Conservation (phyloP, 2,888 invertebrate species). For the Microchrysa polita region DNA sequence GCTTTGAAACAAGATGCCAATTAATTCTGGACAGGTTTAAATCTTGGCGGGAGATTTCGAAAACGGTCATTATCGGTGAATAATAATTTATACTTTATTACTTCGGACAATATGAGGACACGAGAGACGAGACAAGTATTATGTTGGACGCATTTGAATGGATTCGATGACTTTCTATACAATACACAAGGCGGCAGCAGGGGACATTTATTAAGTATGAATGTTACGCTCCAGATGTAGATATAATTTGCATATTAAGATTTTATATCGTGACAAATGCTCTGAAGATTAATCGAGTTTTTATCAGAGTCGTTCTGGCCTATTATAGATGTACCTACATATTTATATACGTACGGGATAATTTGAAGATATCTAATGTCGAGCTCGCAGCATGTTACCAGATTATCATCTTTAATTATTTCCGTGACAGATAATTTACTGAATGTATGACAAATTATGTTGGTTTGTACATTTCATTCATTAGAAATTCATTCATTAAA, state of each 20-base stretch:
- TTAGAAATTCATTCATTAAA: background rate
- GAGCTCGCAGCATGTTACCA: conserved; percentile 23
- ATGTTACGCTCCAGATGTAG: conserved; percentile 37
- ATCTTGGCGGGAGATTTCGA: conserved; percentile 43
- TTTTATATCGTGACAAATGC: conserved; percentile 32
- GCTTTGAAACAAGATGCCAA: conserved; percentile 45
- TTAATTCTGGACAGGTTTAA: conserved; percentile 43
- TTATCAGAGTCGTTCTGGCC: background rate
- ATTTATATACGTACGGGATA: background rate
- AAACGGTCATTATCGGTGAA: conserved; percentile 42
- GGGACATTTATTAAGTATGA: conserved; percentile 14
- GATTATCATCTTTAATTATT: conserved; percentile 36
- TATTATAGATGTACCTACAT: too few relatives aligned
- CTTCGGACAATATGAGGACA: conserved; percentile 27
- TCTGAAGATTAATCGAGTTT: conserved; percentile 7
- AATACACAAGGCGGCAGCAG: too few relatives aligned
- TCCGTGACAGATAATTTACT: conserved; percentile 26
- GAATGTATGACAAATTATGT: conserved; percentile 37
- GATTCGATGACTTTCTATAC: background rate
- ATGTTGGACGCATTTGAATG: background rate
- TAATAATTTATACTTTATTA: conserved; percentile 41
- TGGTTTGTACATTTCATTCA: background rate
- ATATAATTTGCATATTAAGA: conserved; percentile 39
- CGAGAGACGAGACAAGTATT: conserved; percentile 10
- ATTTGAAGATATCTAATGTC: conserved; percentile 12